Percentiles rank a stretch among this genome's conserved stretches.
Evolutionary conservation across 2,113 vertebrate species (phyloP).

Genomic region (Alaudala cheleensis): DNA sequence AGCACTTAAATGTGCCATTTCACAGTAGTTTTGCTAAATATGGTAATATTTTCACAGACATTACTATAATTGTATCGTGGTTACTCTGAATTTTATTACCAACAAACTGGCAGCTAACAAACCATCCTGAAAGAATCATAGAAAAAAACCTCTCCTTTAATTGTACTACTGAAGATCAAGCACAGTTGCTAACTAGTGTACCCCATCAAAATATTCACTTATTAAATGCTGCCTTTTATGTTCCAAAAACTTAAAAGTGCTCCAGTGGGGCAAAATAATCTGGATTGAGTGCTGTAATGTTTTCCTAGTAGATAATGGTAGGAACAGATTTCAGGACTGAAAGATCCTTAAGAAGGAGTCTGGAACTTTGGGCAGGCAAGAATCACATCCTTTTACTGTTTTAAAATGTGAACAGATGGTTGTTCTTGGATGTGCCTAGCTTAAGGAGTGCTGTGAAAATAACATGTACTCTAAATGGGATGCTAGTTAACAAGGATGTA

Average conservation of each 20-base stretch:
- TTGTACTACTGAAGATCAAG: not conserved
- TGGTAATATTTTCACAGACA: not conserved
- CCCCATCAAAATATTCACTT: not conserved
- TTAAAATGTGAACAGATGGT: slow-evolving; percentile 37
- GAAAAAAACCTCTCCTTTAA: not conserved
- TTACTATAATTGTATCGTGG: not conserved
- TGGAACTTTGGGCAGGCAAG: not conserved
- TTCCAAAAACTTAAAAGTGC: not conserved
- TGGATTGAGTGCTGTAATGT: not conserved
- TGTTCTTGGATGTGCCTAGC: not conserved
- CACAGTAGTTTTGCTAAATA: not conserved
- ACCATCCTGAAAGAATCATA: not conserved
- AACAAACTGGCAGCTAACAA: not conserved
- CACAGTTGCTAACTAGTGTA: not conserved
- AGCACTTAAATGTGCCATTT: not conserved
- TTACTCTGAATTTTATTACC: not conserved
- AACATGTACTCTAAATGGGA: not conserved
- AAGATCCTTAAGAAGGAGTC: not conserved
- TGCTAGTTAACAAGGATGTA: slow-evolving; percentile 26
- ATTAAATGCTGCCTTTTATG: not conserved
- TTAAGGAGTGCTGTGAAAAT: slow-evolving; percentile 41
- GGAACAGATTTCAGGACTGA: not conserved
- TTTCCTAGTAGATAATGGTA: not conserved
- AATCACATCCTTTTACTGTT: not conserved
- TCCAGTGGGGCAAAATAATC: not conserved